These are phyloP conservation scores for Beroe forskalii DNA, from an alignment of 37 sponge, comb jelly and placozoan species.

Conservation along the genomic window DNA sequence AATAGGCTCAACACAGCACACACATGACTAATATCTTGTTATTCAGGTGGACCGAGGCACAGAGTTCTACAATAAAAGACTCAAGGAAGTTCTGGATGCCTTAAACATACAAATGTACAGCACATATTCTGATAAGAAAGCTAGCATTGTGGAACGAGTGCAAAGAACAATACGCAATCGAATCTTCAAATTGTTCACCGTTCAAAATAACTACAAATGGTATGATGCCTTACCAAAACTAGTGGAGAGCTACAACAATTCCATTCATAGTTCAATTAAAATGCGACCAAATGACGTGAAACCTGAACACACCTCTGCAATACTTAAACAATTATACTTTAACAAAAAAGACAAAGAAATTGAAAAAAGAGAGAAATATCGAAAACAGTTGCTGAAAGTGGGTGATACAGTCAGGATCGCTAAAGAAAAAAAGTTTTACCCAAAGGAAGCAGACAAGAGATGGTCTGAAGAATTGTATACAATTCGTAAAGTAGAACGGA, in stretches of 20 bases:
- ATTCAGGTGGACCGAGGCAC: conserved; percentile 28
- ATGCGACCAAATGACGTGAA: conserved; percentile 17
- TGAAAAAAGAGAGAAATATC: neutral
- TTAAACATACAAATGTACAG: conserved; percentile 17
- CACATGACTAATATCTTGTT: neutral
- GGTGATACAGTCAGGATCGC: neutral
- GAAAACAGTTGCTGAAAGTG: neutral
- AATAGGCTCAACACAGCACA: too few relatives aligned
- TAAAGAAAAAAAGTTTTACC: neutral
- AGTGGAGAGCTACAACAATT: conserved; percentile 4
- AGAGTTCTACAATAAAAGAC: conserved; percentile 8
- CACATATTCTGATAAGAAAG: conserved; percentile 48
- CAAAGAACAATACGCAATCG: conserved; percentile 15
- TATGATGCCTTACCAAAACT: neutral
- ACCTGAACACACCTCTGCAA: neutral
- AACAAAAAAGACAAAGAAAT: neutral
- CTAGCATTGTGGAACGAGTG: conserved; percentile 23
- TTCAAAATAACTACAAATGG: conserved; percentile 1
- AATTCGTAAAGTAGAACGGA: conserved; percentile 1
- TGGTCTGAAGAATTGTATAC: conserved; percentile 8
- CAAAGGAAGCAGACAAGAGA: conserved; percentile 2
- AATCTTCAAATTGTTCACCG: conserved; percentile 3
- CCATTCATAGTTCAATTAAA: neutral
- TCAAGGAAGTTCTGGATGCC: neutral
- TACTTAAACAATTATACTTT: neutral